Conservation (phyloP, 1,140 invertebrate genomes). For the Sminthurides bifidus region DNA sequence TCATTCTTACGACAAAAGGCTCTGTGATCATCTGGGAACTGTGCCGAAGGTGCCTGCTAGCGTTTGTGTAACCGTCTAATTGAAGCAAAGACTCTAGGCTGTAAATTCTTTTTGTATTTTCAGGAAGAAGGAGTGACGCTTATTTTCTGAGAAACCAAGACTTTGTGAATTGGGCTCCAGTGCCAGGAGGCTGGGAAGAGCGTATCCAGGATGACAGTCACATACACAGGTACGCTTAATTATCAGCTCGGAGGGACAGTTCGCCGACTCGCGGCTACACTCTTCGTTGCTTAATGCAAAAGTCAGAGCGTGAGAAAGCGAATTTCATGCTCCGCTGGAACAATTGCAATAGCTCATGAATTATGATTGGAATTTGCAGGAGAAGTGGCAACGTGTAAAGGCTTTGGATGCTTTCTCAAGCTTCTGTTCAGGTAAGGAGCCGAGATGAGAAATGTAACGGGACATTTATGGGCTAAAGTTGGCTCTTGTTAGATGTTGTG, state of each 20-base stretch:
- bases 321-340: background rate
- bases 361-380: constrained; percentile 38
- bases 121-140: too few relatives aligned
- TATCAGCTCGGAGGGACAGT: background rate
- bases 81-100: too few relatives aligned
- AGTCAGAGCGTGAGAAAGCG: background rate
- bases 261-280: background rate
- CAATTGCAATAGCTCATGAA: background rate
- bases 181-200: too few relatives aligned
- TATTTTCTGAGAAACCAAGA: too few relatives aligned
- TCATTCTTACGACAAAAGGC: too few relatives aligned
- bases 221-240: constrained; percentile 45
- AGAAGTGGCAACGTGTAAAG: constrained; percentile 72
- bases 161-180: too few relatives aligned
- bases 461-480: too few relatives aligned
- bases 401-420: constrained; percentile 73
- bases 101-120: too few relatives aligned
- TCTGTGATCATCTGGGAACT: too few relatives aligned
- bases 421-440: constrained; percentile 58
- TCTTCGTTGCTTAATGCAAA: background rate
- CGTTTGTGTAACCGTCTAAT: too few relatives aligned
- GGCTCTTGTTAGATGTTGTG: too few relatives aligned
- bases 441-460: background rate
- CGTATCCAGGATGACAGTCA: constrained; percentile 89
- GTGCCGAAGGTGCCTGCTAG: too few relatives aligned